phyloP scores from a whole-genome alignment of 2,113 vertebrate genomes.

The Reinhardtius hippoglossoides region DNA sequence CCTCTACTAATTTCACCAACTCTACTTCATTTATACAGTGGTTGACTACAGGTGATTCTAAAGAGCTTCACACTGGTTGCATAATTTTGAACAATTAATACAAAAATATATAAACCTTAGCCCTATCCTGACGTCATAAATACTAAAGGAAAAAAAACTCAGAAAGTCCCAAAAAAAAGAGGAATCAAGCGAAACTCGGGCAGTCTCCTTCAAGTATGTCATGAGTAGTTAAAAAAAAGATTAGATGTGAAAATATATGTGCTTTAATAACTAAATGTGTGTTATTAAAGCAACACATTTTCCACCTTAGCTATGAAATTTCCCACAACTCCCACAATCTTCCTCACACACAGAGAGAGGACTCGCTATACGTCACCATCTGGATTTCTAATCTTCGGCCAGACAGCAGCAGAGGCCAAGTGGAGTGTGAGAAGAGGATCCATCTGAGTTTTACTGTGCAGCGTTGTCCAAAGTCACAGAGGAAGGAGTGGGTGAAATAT shows the following conservation, averaged over 20 bases:
- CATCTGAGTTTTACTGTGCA: slow-evolving; percentile 32
- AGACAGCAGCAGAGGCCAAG: slow-evolving; percentile 26
- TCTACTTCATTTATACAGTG: no score
- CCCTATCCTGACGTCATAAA: background rate
- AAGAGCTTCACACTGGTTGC: no score
- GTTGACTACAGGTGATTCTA: no score
- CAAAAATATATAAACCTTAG: no score
- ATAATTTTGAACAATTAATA: no score
- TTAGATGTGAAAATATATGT: background rate
- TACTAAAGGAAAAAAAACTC: no score
- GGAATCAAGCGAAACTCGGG: no score
- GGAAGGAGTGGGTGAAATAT: background rate
- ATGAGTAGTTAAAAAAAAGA: background rate
- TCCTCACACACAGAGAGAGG: background rate
- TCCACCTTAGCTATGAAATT: slow-evolving; percentile 11
- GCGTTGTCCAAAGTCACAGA: background rate
- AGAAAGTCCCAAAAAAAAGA: background rate
- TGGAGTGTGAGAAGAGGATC: slow-evolving; percentile 26
- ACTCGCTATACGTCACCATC: slow-evolving; percentile 13
- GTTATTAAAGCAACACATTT: slow-evolving; percentile 4
- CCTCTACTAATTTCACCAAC: no score
- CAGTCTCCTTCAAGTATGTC: background rate
- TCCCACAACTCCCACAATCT: slow-evolving; percentile 12
- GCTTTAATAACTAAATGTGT: background rate
- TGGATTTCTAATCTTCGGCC: slow-evolving; percentile 22